Conservation (phyloP, 1,140 invertebrate species). For the Tetranychus urticae region DNA sequence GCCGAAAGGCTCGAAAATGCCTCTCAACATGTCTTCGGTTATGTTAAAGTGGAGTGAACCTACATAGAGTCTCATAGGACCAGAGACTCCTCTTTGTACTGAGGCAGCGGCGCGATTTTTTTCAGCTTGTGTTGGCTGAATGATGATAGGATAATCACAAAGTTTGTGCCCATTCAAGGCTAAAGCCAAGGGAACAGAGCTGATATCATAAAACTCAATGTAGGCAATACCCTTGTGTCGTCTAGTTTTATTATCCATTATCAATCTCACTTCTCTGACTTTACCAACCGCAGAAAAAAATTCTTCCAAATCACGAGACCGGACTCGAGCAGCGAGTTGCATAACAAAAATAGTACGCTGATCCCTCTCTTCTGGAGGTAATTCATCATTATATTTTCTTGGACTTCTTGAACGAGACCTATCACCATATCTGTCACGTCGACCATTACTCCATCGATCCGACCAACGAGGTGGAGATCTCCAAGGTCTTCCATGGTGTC, state of each 20-base stretch:
- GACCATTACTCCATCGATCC: conserved; percentile 15
- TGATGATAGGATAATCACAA: conserved; percentile 88
- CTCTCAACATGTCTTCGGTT: conserved; percentile 91
- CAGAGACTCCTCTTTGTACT: conserved; percentile 19
- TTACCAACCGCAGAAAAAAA: conserved; percentile 98
- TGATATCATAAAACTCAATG: conserved; percentile 94
- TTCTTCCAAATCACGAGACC: conserved; percentile 88
- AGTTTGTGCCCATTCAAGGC: conserved; percentile 86
- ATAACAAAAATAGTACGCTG: conserved; percentile 94
- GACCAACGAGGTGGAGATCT: background rate
- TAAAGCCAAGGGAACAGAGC: conserved; percentile 87
- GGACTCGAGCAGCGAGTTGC: conserved; percentile 77
- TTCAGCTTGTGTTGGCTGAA: conserved; percentile 94
- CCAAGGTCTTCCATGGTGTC: conserved; percentile 2
- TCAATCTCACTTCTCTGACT: conserved; percentile 90
- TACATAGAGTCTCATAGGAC: conserved; percentile 89
- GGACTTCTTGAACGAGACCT: conserved; percentile 9
- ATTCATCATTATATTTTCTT: conserved; percentile 24
- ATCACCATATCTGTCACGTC: conserved; percentile 14
- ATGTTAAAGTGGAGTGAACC: conserved; percentile 97
- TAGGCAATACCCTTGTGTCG: conserved; percentile 98
- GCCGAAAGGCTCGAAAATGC: conserved; percentile 98
- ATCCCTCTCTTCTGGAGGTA: conserved; percentile 93
- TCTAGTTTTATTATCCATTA: conserved; percentile 95
- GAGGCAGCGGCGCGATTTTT: conserved; percentile 47